phyloP scores from a whole-genome alignment of 1,140 invertebrate species.

The Macrotrachela quadricornifera region DNA sequence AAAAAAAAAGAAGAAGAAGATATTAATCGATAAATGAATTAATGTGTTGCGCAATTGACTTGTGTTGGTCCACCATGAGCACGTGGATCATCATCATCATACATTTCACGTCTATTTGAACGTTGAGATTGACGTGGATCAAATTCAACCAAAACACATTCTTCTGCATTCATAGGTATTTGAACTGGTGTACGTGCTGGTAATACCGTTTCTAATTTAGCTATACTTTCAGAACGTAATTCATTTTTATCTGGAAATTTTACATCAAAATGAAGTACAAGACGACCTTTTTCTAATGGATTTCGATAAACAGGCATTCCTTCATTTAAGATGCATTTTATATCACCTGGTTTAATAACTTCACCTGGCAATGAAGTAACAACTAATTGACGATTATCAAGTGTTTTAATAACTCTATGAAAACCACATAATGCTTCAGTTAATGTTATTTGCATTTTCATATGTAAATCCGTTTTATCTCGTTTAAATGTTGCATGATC shows the following conservation, averaged over 20 bases:
- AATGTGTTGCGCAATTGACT: no score
- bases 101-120: conserved; percentile 5
- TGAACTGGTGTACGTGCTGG: conserved; percentile 50
- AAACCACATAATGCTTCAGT: conserved; percentile 90
- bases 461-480: conserved; percentile 59
- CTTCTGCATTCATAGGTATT: conserved; percentile 61
- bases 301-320: conserved; percentile 93
- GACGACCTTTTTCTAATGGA: conserved; percentile 77
- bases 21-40: no score
- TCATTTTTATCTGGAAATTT: conserved; percentile 59
- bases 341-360: conserved; percentile 60
- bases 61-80: no score
- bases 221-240: conserved; percentile 48
- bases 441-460: conserved; percentile 51
- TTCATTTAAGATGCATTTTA: conserved; percentile 72
- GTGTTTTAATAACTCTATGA: conserved; percentile 66
- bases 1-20: no score
- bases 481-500: conserved; percentile 58
- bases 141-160: conserved; percentile 39
- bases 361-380: conserved; percentile 60
- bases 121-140: conserved; percentile 14
- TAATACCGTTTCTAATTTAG: conserved; percentile 56
- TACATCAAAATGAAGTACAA: conserved; percentile 76
- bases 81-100: conserved; percentile 14
- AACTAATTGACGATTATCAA: conserved; percentile 77